Evolutionary conservation across 2,797 vertebrate genomes (phyloP).

Genomic region (Lithobates sylvaticus): DNA sequence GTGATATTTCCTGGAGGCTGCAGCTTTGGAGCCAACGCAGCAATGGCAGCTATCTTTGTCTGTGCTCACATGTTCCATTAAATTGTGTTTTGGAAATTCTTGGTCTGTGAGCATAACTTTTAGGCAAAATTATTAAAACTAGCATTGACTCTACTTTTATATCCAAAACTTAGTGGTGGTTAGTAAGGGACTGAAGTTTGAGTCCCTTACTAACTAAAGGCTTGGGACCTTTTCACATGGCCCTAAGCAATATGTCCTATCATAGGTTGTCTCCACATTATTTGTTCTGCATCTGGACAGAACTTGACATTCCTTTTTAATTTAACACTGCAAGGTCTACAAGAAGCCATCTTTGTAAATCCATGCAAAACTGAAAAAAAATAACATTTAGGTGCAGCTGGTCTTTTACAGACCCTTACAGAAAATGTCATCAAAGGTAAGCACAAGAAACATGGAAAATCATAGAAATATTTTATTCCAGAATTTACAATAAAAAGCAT

Average conservation of each 20-base stretch:
- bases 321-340: not conserved
- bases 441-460: conserved; percentile 40
- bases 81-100: not conserved
- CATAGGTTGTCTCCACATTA: not conserved
- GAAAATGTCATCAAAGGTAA: not conserved
- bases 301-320: too few species aligned
- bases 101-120: not conserved
- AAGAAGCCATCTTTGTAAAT: not conserved
- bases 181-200: too few species aligned
- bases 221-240: too few species aligned
- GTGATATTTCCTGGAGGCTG: not conserved
- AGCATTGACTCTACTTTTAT: not conserved
- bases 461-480: conserved; percentile 61
- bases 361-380: too few species aligned
- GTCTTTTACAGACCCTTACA: not conserved
- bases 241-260: not conserved
- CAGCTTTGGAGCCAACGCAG: not conserved
- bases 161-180: too few species aligned
- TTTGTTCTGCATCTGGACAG: not conserved
- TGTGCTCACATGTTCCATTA: not conserved
- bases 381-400: not conserved
- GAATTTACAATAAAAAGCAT: conserved; percentile 62
- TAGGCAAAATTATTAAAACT: not conserved
- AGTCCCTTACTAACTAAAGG: too few species aligned
- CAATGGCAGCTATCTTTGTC: not conserved